Base-by-base conservation (phyloP, 2,797 vertebrate species). In the Schizopygopsis pylzovi region DNA sequence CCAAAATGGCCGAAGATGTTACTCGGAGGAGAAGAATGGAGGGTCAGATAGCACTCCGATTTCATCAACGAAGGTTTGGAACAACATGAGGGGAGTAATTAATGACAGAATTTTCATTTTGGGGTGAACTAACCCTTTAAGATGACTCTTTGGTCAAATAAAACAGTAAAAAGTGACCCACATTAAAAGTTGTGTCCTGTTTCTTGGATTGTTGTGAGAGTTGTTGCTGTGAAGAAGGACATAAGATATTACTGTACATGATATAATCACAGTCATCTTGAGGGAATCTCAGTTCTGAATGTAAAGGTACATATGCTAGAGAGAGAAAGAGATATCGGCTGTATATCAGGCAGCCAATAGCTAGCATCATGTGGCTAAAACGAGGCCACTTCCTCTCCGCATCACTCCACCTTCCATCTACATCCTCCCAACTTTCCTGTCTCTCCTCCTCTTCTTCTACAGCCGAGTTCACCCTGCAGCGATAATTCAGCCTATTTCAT, bases 401-500 rank as follows among this genome's bases (percentile, higher is more conserved):
- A 82, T 86, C 68, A 61, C 59, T 76, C 77, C 33, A 67, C 61
- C 81, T 73, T 65, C 52, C 41, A 59, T 73, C 71, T 65, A 71
- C 80, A 22, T 87, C 85, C 22, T 88, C 84, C 79, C 72, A 82
- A 28, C 84, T 56, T 79, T 70, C 80, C 80, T 61, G 33, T 54
- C 82, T 88, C 86, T 82, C 84, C 86, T 89, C 83, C 88, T 89
- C 83, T 89, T 84, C 87, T 86, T 86, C 87, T 71, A 71, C 71
- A 65, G 81, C 59, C 49, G 25, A 81, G 70, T 73, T 79, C 71
- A 73, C 86, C 92, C 91, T 90, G 83, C 79, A 92, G 92, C 87
- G 37, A 91, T 92, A 87, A 85, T 80, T 85, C 90, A 89, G 71
- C 92, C 91, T 92, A 90, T 87, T 94, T 91, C 86, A 90, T 92